phyloP scores from a whole-genome alignment of 92 coral and sea anemone genomes.

The Actinostola sp. region DNA sequence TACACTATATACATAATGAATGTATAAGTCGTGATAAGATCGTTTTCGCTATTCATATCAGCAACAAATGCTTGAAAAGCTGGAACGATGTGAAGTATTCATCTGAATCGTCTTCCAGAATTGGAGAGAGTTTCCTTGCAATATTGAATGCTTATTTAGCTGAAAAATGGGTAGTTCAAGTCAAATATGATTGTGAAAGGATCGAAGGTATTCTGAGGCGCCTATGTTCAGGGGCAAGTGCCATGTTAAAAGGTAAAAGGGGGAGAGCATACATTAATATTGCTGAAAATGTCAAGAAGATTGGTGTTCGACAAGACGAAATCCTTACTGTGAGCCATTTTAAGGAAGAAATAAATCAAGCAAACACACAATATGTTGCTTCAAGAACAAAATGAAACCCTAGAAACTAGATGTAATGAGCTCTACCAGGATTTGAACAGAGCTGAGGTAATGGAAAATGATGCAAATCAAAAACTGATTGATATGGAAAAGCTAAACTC shows the following conservation, averaged over 20 bases:
- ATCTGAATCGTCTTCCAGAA: background rate
- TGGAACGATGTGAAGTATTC: background rate
- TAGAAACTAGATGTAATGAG: conserved; percentile 8
- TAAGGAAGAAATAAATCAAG: background rate
- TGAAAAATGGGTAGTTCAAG: background rate
- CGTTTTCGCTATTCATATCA: background rate
- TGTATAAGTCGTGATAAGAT: no score
- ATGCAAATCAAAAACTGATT: conserved; percentile 21
- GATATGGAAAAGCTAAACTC: conserved; percentile 18
- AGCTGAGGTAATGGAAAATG: conserved; percentile 24
- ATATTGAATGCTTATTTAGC: background rate
- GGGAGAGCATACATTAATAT: background rate
- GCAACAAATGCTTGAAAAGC: background rate
- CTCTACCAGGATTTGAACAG: conserved; percentile 18
- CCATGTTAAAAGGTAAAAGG: background rate
- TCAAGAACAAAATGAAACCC: background rate
- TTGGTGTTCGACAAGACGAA: background rate
- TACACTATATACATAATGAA: no score
- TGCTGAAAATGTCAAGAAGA: background rate
- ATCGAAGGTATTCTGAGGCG: background rate
- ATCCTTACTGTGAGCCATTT: background rate
- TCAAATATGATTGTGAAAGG: background rate
- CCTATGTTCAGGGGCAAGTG: background rate
- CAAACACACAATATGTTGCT: background rate
- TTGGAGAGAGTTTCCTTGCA: background rate